These are phyloP conservation scores for Paradoxurus hermaphroditus DNA, from an alignment of 2,113 vertebrate genomes.

Conservation along the genomic window DNA sequence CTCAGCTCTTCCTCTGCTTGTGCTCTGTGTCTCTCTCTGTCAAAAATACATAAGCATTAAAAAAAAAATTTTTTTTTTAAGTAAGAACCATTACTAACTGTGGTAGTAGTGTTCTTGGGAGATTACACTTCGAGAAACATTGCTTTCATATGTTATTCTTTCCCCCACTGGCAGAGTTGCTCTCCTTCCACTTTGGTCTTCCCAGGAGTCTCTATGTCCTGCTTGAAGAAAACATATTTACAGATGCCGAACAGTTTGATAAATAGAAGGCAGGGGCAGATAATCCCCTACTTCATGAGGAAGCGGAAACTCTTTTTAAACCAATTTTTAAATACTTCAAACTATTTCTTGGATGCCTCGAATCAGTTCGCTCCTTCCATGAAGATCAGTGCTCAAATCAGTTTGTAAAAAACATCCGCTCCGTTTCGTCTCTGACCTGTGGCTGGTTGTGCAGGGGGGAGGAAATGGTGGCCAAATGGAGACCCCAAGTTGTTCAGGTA, in stretches of 20 bases:
- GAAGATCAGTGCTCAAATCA: not conserved
- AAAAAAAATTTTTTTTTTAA: not conserved
- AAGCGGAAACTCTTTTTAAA: not conserved
- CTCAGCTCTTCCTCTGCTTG: too few species aligned
- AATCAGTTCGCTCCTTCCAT: not conserved
- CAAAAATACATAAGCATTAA: too few species aligned
- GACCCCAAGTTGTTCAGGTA: not conserved
- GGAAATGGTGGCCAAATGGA: not conserved
- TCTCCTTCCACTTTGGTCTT: not conserved
- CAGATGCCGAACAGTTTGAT: not conserved
- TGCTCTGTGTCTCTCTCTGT: too few species aligned
- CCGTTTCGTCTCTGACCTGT: not conserved
- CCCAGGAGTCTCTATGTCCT: not conserved
- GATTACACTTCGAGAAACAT: not conserved
- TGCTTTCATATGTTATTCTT: not conserved
- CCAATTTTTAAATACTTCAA: not conserved
- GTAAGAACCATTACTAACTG: not conserved
- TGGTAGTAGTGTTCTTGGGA: not conserved
- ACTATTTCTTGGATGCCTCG: not conserved
- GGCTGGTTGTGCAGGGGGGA: not conserved
- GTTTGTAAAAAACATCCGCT: not conserved
- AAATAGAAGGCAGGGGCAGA: not conserved
- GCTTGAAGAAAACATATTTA: not conserved
- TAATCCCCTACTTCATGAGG: not conserved
- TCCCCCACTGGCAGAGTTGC: not conserved